phyloP scores from a whole-genome alignment of 2,113 vertebrate genomes.

The Tachycineta bicolor region DNA sequence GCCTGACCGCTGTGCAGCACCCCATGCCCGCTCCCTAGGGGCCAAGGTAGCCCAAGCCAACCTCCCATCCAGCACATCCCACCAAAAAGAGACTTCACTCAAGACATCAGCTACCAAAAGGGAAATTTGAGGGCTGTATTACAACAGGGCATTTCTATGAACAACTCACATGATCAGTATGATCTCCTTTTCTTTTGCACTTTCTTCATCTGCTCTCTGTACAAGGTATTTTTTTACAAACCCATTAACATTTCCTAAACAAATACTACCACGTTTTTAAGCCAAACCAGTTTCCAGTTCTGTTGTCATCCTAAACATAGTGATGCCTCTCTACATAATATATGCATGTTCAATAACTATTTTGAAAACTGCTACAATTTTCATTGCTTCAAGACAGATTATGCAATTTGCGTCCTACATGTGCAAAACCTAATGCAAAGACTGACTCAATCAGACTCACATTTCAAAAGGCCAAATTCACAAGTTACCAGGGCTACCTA shows the following conservation, averaged over 20 bases:
- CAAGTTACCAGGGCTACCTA: not conserved
- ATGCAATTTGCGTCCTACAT: not conserved
- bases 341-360: not conserved
- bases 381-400: not conserved
- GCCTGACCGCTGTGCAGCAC: not conserved
- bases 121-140: not conserved
- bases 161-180: not conserved
- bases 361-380: not conserved
- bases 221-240: not conserved
- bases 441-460: not conserved
- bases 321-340: not conserved
- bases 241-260: not conserved
- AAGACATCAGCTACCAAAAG: not conserved
- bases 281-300: not conserved
- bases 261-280: not conserved
- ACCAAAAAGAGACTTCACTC: not conserved
- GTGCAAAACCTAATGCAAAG: not conserved
- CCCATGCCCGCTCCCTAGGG: fast-evolving
- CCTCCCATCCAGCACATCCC: not conserved
- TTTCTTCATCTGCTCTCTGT: no score
- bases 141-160: not conserved
- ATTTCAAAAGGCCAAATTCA: not conserved
- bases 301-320: not conserved
- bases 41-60: not conserved
- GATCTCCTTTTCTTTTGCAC: not conserved